Evolutionary conservation across 2,113 vertebrate genomes (phyloP), one percentile per base, ranked within the genome.

Genomic region (Hypanus sabinus): DNA sequence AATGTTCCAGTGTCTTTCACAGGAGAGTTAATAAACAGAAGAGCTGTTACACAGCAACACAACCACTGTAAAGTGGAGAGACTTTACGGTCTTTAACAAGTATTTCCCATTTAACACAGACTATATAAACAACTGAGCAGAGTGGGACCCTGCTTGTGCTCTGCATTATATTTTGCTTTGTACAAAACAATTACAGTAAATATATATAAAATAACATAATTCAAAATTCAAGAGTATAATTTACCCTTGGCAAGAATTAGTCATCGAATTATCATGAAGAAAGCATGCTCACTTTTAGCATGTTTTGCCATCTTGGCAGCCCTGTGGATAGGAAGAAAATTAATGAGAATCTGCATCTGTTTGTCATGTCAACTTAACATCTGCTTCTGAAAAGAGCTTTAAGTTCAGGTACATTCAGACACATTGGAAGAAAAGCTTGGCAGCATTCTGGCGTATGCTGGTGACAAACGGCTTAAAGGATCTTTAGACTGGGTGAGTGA

Each of bases 281-380:
- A 92, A 27, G 36, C 62, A 46, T 36, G 36, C 65, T 71, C 18
- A 92, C 36, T 92, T 71, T 20, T 36, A 46, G 33, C 27, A 70
- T n/a, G 62, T 22, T 36, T 92, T 92, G 68, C 36, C 68, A 92
- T 92, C 65, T 71, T 92, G 65, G 33, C 36, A 70, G 33, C 68
- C 14, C n/a, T 92, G 68, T 70, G 68, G 90, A 71, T 24, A 92
- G 90, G 7, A 73, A 20, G 14, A 73, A 46, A 46, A 27, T 71
- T 36, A 73, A 92, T 46, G 33, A 27, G 36, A 92, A 92, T 71
- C 6, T 92, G 1, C 90, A 92, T 65, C 65, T 92, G 90, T 71
- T 92, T 92, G 90, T 92, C 90, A 71, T 71, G 14, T 92, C 33
- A 70, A 70, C 65, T 33, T 73, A 92, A 71, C 68, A 71, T 38